Percentiles rank a stretch among this genome's conserved stretches.
phyloP scores from a whole-genome alignment of 2,888 invertebrate species.

The Epinotia ramella region DNA sequence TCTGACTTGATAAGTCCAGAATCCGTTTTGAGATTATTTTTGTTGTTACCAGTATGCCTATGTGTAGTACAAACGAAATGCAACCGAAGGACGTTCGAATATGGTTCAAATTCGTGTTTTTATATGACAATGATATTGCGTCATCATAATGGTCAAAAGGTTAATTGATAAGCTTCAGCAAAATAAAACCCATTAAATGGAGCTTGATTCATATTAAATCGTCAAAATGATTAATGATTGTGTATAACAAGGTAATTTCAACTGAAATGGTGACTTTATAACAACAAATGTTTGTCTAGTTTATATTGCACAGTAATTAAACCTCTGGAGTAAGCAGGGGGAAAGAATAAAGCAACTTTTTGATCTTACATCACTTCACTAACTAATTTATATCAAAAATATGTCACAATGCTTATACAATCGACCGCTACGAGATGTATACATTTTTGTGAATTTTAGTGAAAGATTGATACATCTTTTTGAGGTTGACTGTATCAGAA shows the following conservation, averaged over 20 bases:
- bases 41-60: neutral
- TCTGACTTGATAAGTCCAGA: conserved; percentile 13
- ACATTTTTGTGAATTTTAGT: neutral
- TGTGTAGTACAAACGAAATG: neutral
- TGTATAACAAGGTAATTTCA: neutral
- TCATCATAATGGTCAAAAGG: conserved; percentile 3
- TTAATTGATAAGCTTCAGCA: conserved; percentile 12
- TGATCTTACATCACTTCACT: no score
- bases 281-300: neutral
- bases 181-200: neutral
- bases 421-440: neutral
- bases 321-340: neutral
- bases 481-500: neutral
- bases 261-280: neutral
- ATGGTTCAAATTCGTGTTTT: neutral
- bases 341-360: neutral
- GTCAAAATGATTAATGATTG: neutral
- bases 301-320: neutral
- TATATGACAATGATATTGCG: neutral
- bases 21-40: neutral
- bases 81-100: neutral
- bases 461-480: neutral
- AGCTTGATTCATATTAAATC: neutral
- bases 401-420: neutral
- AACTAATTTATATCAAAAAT: neutral